Evolutionary conservation across 2,113 vertebrate species (phyloP).

Genomic region (Conger conger): DNA sequence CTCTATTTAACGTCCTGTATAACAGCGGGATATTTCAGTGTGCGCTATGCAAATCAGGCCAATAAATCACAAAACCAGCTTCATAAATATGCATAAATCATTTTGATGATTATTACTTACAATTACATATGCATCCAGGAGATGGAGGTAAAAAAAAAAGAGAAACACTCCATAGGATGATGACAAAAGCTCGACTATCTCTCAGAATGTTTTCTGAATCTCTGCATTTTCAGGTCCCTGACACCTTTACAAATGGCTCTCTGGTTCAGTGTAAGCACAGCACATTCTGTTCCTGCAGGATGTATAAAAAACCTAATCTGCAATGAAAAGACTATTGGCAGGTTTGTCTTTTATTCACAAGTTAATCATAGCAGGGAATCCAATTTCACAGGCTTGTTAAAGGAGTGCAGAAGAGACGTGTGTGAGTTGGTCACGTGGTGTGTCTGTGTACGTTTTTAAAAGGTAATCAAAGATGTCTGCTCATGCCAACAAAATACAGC

Average conservation of each 20-base stretch:
- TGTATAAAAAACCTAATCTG: not conserved
- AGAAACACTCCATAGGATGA: not conserved
- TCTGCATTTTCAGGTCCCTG: not conserved
- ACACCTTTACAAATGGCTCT: not conserved
- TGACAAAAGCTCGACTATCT: not conserved
- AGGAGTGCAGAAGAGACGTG: not conserved
- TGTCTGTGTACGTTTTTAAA: not conserved
- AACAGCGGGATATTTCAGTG: not conserved
- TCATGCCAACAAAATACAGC: not conserved
- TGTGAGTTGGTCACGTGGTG: not conserved
- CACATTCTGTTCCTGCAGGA: not conserved
- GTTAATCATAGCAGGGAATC: not conserved
- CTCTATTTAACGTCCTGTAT: not conserved
- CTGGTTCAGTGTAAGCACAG: not conserved
- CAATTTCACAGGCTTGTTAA: not conserved
- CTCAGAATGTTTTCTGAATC: not conserved
- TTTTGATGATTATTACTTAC: slow-evolving; percentile 10
- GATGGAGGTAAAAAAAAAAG: not conserved
- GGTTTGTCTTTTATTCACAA: not conserved
- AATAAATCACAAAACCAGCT: not conserved
- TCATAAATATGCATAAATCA: slow-evolving; percentile 11
- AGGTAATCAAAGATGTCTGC: not conserved
- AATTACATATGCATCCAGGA: slow-evolving; percentile 7
- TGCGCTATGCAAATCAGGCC: not conserved
- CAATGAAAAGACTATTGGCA: not conserved